These are phyloP conservation scores for Pavo muticus DNA, from an alignment of 2,113 vertebrate genomes.

Conservation along the genomic window DNA sequence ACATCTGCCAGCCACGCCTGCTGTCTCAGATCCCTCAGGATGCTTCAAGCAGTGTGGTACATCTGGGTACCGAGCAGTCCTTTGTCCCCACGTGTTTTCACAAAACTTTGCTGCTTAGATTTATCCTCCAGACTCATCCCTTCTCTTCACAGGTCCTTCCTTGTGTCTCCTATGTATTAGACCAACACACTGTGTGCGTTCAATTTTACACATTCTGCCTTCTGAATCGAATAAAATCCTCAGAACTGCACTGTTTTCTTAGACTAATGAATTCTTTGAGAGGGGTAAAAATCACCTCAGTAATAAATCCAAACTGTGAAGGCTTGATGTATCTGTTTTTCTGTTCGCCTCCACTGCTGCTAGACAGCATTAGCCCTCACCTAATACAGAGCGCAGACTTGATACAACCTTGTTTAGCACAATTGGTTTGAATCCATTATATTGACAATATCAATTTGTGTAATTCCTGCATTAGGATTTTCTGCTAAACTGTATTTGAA, in stretches of 20 bases:
- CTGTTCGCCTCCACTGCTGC: constrained; percentile 9
- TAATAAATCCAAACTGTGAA: constrained; percentile 59
- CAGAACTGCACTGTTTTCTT: constrained; percentile 44
- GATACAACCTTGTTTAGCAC: constrained; percentile 57
- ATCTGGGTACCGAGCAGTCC: not conserved
- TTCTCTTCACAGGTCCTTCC: not conserved
- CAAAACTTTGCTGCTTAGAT: not conserved
- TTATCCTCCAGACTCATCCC: not conserved
- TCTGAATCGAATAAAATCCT: constrained; percentile 66
- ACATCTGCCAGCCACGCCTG: not conserved
- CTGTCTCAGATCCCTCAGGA: not conserved
- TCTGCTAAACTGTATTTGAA: constrained; percentile 77
- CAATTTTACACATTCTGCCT: constrained; percentile 29
- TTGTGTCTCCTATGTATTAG: not conserved
- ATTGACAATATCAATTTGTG: constrained; percentile 80
- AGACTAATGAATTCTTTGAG: constrained; percentile 69
- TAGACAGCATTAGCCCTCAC: constrained; percentile 71
- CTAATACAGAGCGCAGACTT: constrained; percentile 51
- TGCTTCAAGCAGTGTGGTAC: not conserved
- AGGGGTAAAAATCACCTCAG: constrained; percentile 40
- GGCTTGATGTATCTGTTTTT: constrained; percentile 36
- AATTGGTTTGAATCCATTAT: constrained; percentile 78
- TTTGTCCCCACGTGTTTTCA: not conserved
- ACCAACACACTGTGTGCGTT: not conserved
- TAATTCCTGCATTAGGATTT: constrained; percentile 77